Evolutionary conservation across 1,140 invertebrate species (phyloP).

Genomic region (Vanessa tameamea): DNA sequence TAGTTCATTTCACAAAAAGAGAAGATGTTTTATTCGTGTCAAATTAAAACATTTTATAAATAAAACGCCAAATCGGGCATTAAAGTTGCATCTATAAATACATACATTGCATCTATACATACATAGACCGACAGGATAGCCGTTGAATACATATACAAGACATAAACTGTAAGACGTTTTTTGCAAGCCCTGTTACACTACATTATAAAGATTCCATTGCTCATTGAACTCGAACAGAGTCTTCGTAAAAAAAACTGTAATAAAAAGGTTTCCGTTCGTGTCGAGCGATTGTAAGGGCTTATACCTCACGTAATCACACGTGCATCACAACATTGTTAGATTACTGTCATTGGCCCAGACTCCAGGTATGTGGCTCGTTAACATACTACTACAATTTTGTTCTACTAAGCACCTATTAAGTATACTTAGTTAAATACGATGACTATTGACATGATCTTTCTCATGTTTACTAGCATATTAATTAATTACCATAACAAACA

Average conservation of each 20-base stretch:
- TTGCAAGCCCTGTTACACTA: conserved; percentile 28
- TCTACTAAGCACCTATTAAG: too few species aligned
- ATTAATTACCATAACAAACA: too few species aligned
- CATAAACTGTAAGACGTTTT: conserved; percentile 26
- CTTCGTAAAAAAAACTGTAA: conserved; percentile 36
- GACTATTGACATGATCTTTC: not conserved
- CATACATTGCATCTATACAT: not conserved
- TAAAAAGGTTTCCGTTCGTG: conserved; percentile 48
- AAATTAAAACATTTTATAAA: not conserved
- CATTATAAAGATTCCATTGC: conserved; percentile 36
- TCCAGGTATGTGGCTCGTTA: not conserved
- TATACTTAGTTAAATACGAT: too few species aligned
- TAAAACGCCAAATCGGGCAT: conserved; percentile 3
- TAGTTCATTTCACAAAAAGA: not conserved
- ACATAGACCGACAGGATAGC: conserved; percentile 3
- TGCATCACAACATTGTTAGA: conserved; percentile 15
- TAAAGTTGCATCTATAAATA: conserved; percentile 4
- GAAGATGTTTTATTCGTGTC: not conserved
- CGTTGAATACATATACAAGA: conserved; percentile 23
- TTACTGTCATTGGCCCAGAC: not conserved
- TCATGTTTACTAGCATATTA: not conserved
- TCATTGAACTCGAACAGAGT: conserved; percentile 40
- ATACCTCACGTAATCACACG: conserved; percentile 28
- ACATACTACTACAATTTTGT: too few species aligned
- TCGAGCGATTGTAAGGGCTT: conserved; percentile 41